These are phyloP conservation scores for Cladorhizidae sp. DNA, from an alignment of 37 sponge, comb jelly and placozoan genomes.

Conservation along the genomic window DNA sequence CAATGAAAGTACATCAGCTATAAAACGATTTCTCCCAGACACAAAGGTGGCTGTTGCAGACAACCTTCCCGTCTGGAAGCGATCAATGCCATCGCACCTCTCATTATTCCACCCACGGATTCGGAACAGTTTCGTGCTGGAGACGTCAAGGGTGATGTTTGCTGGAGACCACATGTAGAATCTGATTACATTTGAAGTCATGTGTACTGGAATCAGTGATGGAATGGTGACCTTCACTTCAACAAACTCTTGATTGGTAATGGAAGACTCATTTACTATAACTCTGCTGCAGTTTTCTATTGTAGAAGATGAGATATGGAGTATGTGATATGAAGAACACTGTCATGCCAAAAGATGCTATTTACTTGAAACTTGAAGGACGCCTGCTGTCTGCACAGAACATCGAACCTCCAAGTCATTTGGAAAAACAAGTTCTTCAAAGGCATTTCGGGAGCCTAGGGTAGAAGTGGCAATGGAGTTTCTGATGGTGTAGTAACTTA, in stretches of 20 bases:
- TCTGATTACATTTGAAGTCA: background rate
- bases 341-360: background rate
- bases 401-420: background rate
- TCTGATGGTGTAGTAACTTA: slow-evolving; percentile 1
- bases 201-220: background rate
- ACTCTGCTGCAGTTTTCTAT: background rate
- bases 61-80: slow-evolving; percentile 35
- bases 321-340: background rate
- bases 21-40: slow-evolving; percentile 16
- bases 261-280: background rate
- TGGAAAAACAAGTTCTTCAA: background rate
- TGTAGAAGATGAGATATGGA: background rate
- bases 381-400: background rate
- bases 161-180: slow-evolving; percentile 39
- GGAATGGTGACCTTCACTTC: background rate
- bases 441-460: background rate
- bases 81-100: background rate
- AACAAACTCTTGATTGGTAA: background rate
- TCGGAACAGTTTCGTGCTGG: slow-evolving; percentile 10
- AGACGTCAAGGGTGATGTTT: background rate
- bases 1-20: slow-evolving; percentile 22
- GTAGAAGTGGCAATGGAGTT: background rate
- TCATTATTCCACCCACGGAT: slow-evolving; percentile 25
- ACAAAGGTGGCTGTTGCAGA: slow-evolving; percentile 13
- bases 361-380: too few relatives aligned